These are phyloP conservation scores for Camponotus fellah DNA, from an alignment of 2,888 invertebrate species.

Conservation along the genomic window DNA sequence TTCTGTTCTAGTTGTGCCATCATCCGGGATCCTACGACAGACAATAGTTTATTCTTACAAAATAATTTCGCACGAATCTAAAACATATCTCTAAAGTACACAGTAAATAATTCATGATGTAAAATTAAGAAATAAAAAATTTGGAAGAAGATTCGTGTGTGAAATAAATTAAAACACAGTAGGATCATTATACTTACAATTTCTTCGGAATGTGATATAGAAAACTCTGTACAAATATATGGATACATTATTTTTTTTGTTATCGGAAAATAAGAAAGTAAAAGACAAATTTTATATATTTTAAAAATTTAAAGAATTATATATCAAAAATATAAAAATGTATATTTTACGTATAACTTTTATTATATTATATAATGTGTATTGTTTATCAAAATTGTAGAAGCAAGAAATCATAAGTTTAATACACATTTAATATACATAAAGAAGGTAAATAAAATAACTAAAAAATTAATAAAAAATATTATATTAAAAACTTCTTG, in stretches of 20 bases:
- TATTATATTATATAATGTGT: background rate
- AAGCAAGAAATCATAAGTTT: background rate
- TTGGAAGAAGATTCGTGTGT: background rate
- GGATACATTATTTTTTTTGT: background rate
- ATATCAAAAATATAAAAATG: background rate
- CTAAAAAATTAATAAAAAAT: background rate
- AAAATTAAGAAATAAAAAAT: background rate
- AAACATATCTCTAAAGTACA: background rate
- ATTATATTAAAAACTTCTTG: background rate
- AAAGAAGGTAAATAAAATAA: background rate
- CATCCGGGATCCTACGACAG: conserved; percentile 78
- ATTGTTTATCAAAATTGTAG: background rate
- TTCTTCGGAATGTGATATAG: background rate
- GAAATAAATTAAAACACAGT: background rate
- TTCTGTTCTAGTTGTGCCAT: conserved; percentile 89
- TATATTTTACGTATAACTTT: background rate
- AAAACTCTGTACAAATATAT: background rate
- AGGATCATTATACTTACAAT: background rate
- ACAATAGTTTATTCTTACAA: background rate
- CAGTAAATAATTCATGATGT: background rate
- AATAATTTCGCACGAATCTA: conserved; percentile 6
- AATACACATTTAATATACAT: background rate
- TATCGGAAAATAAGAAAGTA: background rate
- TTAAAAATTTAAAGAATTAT: conserved; percentile 1
- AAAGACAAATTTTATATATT: too few species aligned